Base-by-base conservation (phyloP, 2,113 vertebrate genomes). In the Zosterops lateralis region DNA sequence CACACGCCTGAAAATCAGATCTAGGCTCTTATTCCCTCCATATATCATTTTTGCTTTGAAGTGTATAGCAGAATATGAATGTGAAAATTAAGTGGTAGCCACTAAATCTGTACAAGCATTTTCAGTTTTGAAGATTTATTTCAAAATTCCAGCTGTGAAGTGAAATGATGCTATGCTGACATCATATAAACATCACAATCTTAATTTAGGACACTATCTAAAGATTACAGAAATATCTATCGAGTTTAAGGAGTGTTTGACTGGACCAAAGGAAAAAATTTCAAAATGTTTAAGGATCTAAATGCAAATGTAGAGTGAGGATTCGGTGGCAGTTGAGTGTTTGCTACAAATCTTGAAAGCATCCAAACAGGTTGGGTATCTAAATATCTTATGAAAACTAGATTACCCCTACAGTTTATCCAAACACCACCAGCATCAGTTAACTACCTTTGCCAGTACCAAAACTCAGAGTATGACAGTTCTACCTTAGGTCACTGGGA, bases 121-220 rank as follows among this genome's bases (percentile, higher is more conserved):
- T 94, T 61, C 12, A 75, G 53, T 81, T 93, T 83, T 62, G 48
- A 84, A 89, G 67, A 22, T 42, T 68, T 57, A 75, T 75, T 92
- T 84, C 70, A 64, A 64, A 87, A 62, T n/a, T 90, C 68, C 70
- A 94, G 53, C 73, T 95, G 80, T 67, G 83, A 88, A 90, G 45
- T 67, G 64, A 92, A 94, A 90, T 74, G 34, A 80, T 71, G 44
- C 29, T 80, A 65, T 14, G n/a, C 54, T 84, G 87, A 58, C 57
- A 87, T 92, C 84, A 92, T 10, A 71, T 32, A 82, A 90, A 90
- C 0, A 0, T 84, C 80, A 92, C 6, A 9, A 50, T 72, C 50
- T 80, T 64, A 90, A 92, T 84, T 92, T 88, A 78, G 91, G 75
- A 76, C 51, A 60, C 65, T 56, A 18, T 51, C 64, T 90, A 78